Evolutionary conservation across 2,113 vertebrate genomes (phyloP), one percentile per base, ranked within the genome.

Genomic region (Oncorhynchus mykiss): DNA sequence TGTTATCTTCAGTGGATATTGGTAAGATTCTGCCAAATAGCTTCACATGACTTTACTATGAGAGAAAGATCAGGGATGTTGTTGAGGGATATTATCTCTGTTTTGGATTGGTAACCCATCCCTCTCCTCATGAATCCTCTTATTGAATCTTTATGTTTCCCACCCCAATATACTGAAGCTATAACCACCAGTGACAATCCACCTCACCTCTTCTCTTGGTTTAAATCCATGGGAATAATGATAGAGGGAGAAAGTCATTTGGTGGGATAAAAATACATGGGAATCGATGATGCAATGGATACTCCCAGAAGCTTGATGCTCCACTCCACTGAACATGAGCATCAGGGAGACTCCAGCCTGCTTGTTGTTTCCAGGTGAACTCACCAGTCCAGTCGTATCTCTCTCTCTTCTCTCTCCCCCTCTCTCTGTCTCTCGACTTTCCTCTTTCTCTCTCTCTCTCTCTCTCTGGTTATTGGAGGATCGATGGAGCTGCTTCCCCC

Each of bases 281-380:
- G 84, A 90, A 91, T 91, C 89, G 87, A 93, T 90, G 84, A 78
- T 62, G 85, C 82, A 76, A 84, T 83, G 86, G 87, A 86, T 87
- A 83, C 83, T 80, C 62, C 34, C 64, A 76, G 60, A 78, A 77
- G 80, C 80, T 82, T 86, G 80, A 84, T 88, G 82, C 83, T 79
- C 79, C 77, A 82, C 85, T 81, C 85, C 67, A 70, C 84, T 84
- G 88, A 86, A 85, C 89, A 85, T 57, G 82, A 92, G 84, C 87
- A 83, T 77, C 78, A 16, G 77, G 70, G 72, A 69, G 76, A 77
- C 39, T 81, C 71, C 81, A 85, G 71, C 80, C 57, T 49, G 76
- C 73, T 59, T 83, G 79, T 82, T 80, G 87, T 88, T 92, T 90
- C 86, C 89, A 90, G 91, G 88, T 91, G 91, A 90, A 74, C 49